A percentile compares a stretch with the other conserved stretches of the same genome.
phyloP scores from a whole-genome alignment of 2,888 invertebrate genomes.

The Anticlea derivata region DNA sequence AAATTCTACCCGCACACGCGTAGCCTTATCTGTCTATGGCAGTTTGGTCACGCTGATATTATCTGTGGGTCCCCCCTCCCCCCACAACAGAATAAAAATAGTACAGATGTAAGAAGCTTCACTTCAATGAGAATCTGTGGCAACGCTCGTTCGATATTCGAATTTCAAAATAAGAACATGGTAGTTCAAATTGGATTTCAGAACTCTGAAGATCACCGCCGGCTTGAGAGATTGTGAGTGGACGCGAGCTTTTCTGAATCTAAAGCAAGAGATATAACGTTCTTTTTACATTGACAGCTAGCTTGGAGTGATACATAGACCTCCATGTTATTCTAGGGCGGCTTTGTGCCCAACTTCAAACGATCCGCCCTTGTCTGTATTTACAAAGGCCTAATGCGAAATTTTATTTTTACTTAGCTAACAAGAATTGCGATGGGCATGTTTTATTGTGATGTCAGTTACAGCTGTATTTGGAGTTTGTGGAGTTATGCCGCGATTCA shows the following conservation, averaged over 20 bases:
- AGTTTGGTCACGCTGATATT: conserved; percentile 72
- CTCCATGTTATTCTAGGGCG: conserved; percentile 38
- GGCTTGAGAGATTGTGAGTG: no score
- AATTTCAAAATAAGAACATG: background rate
- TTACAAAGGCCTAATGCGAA: conserved; percentile 59
- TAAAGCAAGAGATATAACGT: background rate
- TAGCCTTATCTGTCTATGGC: conserved; percentile 73
- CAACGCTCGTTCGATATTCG: background rate
- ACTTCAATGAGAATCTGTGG: conserved; percentile 1
- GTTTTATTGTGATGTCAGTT: conserved; percentile 45
- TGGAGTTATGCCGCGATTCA: conserved; percentile 26
- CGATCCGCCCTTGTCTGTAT: conserved; percentile 60
- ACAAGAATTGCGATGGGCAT: conserved; percentile 34
- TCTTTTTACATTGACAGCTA: background rate
- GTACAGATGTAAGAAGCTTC: background rate
- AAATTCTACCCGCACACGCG: conserved; percentile 70
- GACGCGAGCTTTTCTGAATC: background rate
- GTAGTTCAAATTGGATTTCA: conserved; percentile 3
- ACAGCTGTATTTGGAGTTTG: conserved; percentile 30
- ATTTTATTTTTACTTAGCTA: conserved; percentile 60
- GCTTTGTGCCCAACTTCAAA: conserved; percentile 70
- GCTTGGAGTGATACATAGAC: background rate
- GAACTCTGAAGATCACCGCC: background rate
- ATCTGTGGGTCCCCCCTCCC: conserved; percentile 54
- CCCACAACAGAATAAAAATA: conserved; percentile 17